These are phyloP conservation scores for Crocallis elinguaria DNA, from an alignment of 2,888 invertebrate genomes.

Conservation along the genomic window DNA sequence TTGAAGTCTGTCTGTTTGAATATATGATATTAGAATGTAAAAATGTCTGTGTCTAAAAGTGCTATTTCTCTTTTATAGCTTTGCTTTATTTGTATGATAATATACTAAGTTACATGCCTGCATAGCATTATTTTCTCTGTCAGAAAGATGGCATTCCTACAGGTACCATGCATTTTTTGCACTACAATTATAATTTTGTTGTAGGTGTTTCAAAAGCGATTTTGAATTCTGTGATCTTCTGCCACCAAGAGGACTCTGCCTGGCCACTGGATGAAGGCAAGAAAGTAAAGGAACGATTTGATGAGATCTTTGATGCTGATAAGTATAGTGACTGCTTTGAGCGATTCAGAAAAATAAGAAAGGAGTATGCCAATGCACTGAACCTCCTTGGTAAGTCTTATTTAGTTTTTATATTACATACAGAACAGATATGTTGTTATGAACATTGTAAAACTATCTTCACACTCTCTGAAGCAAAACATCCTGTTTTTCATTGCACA, in stretches of 20 bases:
- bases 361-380: slow-evolving; percentile 81
- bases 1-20: too few species aligned
- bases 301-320: slow-evolving; percentile 98
- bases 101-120: too few species aligned
- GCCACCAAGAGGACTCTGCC: slow-evolving; percentile 98
- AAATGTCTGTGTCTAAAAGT: too few species aligned
- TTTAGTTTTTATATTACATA: not conserved
- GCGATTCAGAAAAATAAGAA: slow-evolving; percentile 87
- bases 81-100: too few species aligned
- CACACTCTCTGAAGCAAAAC: too few species aligned
- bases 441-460: too few species aligned
- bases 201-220: slow-evolving; percentile 97
- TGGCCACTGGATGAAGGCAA: slow-evolving; percentile 98
- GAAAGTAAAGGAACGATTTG: slow-evolving; percentile 97
- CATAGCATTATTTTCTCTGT: too few species aligned
- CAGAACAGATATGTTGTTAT: not conserved
- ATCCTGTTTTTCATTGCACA: too few species aligned
- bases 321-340: slow-evolving; percentile 96
- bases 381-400: slow-evolving; percentile 81
- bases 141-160: too few species aligned
- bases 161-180: not conserved
- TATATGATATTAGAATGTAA: too few species aligned
- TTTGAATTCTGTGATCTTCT: slow-evolving; percentile 98
- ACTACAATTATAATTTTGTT: slow-evolving; percentile 37
- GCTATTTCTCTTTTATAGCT: too few species aligned